Conservation (phyloP, 2,113 vertebrate genomes). For the Polyodon spathula region DNA sequence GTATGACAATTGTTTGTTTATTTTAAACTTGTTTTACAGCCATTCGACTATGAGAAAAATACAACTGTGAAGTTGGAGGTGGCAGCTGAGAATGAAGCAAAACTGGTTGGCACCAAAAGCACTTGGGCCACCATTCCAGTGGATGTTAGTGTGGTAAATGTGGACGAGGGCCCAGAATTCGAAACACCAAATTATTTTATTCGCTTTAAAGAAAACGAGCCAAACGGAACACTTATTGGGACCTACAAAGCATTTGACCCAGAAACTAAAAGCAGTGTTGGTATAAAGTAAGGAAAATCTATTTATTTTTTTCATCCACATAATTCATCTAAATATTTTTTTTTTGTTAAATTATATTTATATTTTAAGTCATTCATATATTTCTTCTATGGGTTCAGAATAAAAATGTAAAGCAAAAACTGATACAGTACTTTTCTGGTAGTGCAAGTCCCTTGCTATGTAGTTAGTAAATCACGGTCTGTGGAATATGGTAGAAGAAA, state of each 20-base stretch:
- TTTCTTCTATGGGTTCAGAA: too few relatives aligned
- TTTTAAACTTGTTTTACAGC: slow-evolving; percentile 40
- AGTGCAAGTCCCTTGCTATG: too few relatives aligned
- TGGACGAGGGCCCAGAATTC: slow-evolving; percentile 77
- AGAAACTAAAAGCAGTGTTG: slow-evolving; percentile 58
- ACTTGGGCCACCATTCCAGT: slow-evolving; percentile 55
- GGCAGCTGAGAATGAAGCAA: slow-evolving; percentile 58
- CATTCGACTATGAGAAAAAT: slow-evolving; percentile 62
- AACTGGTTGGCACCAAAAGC: slow-evolving; percentile 42
- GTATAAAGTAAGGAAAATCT: slow-evolving; percentile 56
- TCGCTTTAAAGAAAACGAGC: slow-evolving; percentile 58
- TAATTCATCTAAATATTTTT: too few relatives aligned
- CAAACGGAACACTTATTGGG: slow-evolving; percentile 50
- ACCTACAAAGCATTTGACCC: slow-evolving; percentile 66
- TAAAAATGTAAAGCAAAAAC: too few relatives aligned
- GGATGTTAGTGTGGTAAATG: slow-evolving; percentile 47
- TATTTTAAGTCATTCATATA: too few relatives aligned
- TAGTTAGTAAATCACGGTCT: too few relatives aligned
- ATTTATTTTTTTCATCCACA: too few relatives aligned
- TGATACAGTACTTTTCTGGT: too few relatives aligned
- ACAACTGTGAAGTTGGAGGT: slow-evolving; percentile 53
- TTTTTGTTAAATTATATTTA: too few relatives aligned
- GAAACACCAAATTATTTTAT: slow-evolving; percentile 42
- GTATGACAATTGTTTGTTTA: too few relatives aligned
- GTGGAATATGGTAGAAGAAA: too few relatives aligned